Evolutionary conservation across 2,113 vertebrate genomes (phyloP).

Genomic region (Capreolus pygargus): DNA sequence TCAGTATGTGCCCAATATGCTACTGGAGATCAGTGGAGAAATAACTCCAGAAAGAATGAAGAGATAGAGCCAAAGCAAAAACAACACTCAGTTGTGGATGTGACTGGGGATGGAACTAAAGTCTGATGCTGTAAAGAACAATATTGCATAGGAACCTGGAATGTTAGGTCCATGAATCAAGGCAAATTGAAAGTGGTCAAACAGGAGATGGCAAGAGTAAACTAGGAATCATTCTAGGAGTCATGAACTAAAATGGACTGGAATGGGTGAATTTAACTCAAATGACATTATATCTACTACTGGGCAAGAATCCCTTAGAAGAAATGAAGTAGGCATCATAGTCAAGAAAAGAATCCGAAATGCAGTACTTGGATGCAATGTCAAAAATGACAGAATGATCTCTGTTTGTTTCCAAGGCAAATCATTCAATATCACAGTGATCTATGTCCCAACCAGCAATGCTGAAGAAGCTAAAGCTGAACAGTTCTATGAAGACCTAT

Average conservation of each 20-base stretch:
- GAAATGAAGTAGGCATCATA: background rate
- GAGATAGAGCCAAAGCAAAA: background rate
- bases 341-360: background rate
- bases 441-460: background rate
- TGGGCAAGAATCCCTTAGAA: background rate
- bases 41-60: background rate
- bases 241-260: background rate
- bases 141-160: background rate
- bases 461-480: background rate
- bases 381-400: background rate
- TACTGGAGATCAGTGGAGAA: background rate
- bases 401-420: background rate
- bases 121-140: background rate
- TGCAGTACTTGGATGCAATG: background rate
- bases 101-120: background rate
- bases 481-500: background rate
- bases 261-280: background rate
- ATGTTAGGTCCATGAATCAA: background rate
- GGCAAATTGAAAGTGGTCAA: background rate
- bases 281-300: background rate
- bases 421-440: background rate
- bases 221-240: background rate
- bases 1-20: background rate
- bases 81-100: background rate
- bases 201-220: background rate